These are phyloP conservation scores for Anneissia japonica DNA, from an alignment of 35 echinoderm and acorn worm species.

Conservation along the genomic window DNA sequence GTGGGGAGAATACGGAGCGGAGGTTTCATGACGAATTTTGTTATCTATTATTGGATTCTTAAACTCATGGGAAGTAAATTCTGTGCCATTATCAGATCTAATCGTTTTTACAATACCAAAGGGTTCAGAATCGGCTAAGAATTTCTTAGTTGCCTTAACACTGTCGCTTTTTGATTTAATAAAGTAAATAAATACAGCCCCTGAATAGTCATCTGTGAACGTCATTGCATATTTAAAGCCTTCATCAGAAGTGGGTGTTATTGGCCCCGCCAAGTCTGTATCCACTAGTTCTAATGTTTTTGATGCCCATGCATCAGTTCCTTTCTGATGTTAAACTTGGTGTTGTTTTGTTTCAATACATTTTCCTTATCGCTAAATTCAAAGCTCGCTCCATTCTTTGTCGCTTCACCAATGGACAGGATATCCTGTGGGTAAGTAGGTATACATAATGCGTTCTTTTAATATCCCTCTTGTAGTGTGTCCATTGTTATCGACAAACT, in stretches of 20 bases:
- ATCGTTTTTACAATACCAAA: slow-evolving; percentile 14
- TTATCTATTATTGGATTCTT: slow-evolving; percentile 26
- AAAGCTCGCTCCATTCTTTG: too few species aligned
- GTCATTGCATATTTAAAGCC: slow-evolving; percentile 35
- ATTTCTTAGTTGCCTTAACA: slow-evolving; percentile 21
- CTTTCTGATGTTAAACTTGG: too few species aligned
- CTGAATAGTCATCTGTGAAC: slow-evolving; percentile 53
- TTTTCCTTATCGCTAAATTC: too few species aligned
- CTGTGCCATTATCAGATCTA: background rate
- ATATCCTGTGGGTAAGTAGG: too few species aligned
- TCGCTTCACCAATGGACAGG: too few species aligned
- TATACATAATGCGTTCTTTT: too few species aligned
- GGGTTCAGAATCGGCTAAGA: slow-evolving; percentile 13
- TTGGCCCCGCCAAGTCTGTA: too few species aligned
- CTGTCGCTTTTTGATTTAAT: slow-evolving; percentile 31
- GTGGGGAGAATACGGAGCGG: slow-evolving; percentile 32
- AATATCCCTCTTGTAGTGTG: too few species aligned
- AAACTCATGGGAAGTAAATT: background rate
- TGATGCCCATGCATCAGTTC: too few species aligned
- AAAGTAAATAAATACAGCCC: slow-evolving; percentile 27
- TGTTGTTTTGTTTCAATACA: too few species aligned
- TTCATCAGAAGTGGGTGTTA: slow-evolving; percentile 17
- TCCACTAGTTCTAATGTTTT: too few species aligned
- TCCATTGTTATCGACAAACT: too few species aligned
- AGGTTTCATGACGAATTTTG: slow-evolving; percentile 35